phyloP scores from a whole-genome alignment of 2,888 invertebrate species.

The Ctenicera cuprea region DNA sequence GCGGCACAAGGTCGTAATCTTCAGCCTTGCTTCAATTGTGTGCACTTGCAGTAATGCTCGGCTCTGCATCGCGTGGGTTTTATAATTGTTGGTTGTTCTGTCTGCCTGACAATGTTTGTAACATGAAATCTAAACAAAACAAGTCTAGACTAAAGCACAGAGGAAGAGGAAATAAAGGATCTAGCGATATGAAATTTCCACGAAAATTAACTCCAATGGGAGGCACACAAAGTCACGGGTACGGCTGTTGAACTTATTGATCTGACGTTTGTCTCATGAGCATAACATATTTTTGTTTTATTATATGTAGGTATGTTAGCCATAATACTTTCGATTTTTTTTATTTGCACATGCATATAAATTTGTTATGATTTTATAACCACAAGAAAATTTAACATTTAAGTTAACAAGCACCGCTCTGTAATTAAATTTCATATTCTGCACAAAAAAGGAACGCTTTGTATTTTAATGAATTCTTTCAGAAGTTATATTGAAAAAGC shows the following conservation, averaged over 20 bases:
- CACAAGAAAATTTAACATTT: no score
- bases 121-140: constrained; percentile 34
- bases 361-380: no score
- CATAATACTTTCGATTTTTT: no score
- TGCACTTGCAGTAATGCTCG: constrained; percentile 47
- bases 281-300: not conserved
- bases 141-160: constrained; percentile 37
- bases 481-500: no score
- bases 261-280: not conserved
- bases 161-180: constrained; percentile 40
- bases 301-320: not conserved
- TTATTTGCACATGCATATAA: no score
- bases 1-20: constrained; percentile 51
- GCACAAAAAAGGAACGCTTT: no score
- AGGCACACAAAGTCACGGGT: constrained; percentile 11
- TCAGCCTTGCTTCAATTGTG: constrained; percentile 55
- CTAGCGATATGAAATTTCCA: constrained; percentile 20
- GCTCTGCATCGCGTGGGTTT: constrained; percentile 24
- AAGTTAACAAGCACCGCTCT: no score
- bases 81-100: constrained; percentile 41
- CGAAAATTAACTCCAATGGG: constrained; percentile 29
- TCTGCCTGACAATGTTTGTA: constrained; percentile 31
- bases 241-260: constrained; percentile 31
- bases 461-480: no score
- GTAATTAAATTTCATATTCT: no score